Percentiles rank a stretch among this genome's conserved stretches.
Evolutionary conservation across 92 coral and sea anemone genomes (phyloP).

Genomic region (Siderastrea siderea): DNA sequence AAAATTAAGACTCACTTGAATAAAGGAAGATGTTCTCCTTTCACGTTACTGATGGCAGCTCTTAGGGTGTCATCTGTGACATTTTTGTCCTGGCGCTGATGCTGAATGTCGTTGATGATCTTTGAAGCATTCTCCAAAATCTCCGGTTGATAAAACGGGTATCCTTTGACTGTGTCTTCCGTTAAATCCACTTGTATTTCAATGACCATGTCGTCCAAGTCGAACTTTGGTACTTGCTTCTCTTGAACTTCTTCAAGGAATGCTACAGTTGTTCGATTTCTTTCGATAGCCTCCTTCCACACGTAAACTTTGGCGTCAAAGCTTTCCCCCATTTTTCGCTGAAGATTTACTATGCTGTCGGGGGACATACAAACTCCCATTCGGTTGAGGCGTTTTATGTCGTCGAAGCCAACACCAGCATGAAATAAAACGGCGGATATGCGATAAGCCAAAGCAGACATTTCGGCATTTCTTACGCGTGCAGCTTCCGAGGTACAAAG

Average conservation of each 20-base stretch:
- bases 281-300: background rate
- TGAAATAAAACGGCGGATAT: background rate
- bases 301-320: background rate
- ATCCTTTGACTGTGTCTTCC: constrained; percentile 11
- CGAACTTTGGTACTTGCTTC: background rate
- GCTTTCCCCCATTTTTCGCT: too few relatives aligned
- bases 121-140: constrained; percentile 30
- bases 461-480: too few relatives aligned
- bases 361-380: background rate
- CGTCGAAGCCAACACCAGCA: background rate
- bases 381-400: background rate
- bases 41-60: constrained; percentile 25
- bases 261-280: background rate
- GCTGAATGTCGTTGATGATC: background rate
- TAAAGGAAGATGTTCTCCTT: background rate
- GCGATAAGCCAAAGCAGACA: background rate
- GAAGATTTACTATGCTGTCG: background rate
- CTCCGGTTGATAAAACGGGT: background rate
- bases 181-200: background rate
- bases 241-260: background rate
- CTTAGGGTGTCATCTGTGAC: constrained; percentile 36
- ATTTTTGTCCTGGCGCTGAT: constrained; percentile 4
- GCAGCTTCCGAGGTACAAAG: too few relatives aligned
- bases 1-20: constrained; percentile 1
- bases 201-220: background rate